Evolutionary conservation across 1,140 invertebrate species (phyloP).

Genomic region (Kradibia gibbosae): DNA sequence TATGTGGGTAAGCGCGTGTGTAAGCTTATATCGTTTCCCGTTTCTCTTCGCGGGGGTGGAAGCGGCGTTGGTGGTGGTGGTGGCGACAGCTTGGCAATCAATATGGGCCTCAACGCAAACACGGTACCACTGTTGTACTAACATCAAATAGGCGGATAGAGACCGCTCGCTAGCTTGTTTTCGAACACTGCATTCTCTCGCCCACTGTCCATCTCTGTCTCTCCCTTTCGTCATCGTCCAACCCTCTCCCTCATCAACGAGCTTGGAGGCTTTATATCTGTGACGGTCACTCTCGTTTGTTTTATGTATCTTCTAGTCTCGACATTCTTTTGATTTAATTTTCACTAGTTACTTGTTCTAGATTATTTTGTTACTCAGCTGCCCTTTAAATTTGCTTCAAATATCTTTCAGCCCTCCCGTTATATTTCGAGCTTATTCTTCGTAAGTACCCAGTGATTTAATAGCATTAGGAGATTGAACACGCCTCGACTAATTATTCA

Average conservation of each 20-base stretch:
- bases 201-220: slow-evolving; percentile 16
- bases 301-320: neutral
- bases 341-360: neutral
- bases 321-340: neutral
- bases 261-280: neutral
- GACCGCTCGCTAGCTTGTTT: slow-evolving; percentile 64
- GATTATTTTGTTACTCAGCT: neutral
- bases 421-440: too few relatives aligned
- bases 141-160: slow-evolving; percentile 74
- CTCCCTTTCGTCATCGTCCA: neutral
- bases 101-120: slow-evolving; percentile 74
- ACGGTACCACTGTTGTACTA: slow-evolving; percentile 72
- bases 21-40: neutral
- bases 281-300: slow-evolving; percentile 5
- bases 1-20: too few relatives aligned
- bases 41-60: neutral
- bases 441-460: too few relatives aligned
- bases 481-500: too few relatives aligned
- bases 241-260: too few relatives aligned
- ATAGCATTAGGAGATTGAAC: too few relatives aligned
- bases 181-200: slow-evolving; percentile 59
- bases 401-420: too few relatives aligned
- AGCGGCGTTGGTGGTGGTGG: neutral
- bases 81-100: slow-evolving; percentile 72
- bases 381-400: too few relatives aligned